These are phyloP conservation scores for Pseudomugil tenellus DNA, from an alignment of 2,797 vertebrate genomes.

Conservation along the genomic window DNA sequence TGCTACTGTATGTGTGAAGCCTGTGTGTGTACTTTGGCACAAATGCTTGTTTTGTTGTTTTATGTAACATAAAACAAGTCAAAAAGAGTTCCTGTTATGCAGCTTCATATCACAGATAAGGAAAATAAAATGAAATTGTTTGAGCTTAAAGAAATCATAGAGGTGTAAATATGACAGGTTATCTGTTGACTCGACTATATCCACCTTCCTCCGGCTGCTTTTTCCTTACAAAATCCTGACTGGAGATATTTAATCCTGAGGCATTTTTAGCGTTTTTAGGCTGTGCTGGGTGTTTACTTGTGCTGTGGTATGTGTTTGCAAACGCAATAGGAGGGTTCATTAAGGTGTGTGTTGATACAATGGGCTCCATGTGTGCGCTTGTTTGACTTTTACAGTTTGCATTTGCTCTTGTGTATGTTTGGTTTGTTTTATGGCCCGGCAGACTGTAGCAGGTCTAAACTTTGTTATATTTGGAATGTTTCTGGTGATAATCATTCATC, in stretches of 20 bases:
- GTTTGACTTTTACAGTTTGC: slow-evolving; percentile 1
- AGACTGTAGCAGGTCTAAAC: slow-evolving; percentile 24
- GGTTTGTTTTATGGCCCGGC: slow-evolving; percentile 13
- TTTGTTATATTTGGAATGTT: slow-evolving; percentile 44
- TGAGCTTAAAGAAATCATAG: not conserved
- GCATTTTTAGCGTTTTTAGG: slow-evolving; percentile 51
- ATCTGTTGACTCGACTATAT: not conserved
- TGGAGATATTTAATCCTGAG: slow-evolving; percentile 52
- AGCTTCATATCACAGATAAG: not conserved
- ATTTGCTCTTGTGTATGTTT: slow-evolving; percentile 5
- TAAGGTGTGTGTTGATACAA: slow-evolving; percentile 29
- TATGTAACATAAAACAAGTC: not conserved
- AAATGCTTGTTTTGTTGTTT: too few relatives aligned
- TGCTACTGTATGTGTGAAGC: too few relatives aligned
- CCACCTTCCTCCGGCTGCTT: not conserved
- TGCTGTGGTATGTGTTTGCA: slow-evolving; percentile 55
- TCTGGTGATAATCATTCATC: slow-evolving; percentile 3
- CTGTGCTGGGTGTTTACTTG: slow-evolving; percentile 50
- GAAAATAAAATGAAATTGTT: not conserved
- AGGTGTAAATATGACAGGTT: not conserved
- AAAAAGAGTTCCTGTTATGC: not conserved
- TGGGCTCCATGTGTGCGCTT: not conserved
- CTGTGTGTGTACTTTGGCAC: too few relatives aligned
- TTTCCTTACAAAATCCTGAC: slow-evolving; percentile 17
- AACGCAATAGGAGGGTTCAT: slow-evolving; percentile 46